Evolutionary conservation across 2,888 invertebrate species (phyloP).

Genomic region (Macrophya annulata): DNA sequence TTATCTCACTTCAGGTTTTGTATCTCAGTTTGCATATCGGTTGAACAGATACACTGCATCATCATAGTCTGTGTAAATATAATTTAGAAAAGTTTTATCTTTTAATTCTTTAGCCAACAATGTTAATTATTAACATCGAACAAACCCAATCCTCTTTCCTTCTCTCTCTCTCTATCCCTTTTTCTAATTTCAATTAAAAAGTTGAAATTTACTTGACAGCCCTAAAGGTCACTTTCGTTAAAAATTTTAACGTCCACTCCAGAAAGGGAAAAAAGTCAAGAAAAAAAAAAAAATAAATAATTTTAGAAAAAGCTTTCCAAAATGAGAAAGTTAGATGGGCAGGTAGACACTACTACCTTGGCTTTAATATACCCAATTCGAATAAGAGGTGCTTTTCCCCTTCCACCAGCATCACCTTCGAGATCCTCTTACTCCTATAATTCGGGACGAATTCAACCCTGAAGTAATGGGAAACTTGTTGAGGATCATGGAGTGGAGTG

Average conservation of each 20-base stretch:
- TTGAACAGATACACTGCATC: too few relatives aligned
- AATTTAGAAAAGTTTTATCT: background rate
- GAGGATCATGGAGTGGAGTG: background rate
- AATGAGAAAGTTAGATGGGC: background rate
- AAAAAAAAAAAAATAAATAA: too few relatives aligned
- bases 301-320: background rate
- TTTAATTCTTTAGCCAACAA: background rate
- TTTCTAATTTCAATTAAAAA: slow-evolving; percentile 19
- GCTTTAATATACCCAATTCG: background rate
- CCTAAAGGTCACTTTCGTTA: background rate
- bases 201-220: background rate
- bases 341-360: background rate
- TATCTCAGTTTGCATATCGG: background rate
- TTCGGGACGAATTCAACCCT: background rate
- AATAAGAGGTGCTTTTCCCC: background rate
- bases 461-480: slow-evolving; percentile 15
- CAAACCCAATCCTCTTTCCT: background rate
- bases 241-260: too few relatives aligned
- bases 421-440: background rate
- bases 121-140: background rate
- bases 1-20: slow-evolving; percentile 10
- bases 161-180: too few relatives aligned
- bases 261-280: background rate
- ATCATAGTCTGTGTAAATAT: background rate
- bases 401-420: background rate